Base-by-base conservation (phyloP, 2,888 invertebrate species). In the Gortyna flavago region DNA sequence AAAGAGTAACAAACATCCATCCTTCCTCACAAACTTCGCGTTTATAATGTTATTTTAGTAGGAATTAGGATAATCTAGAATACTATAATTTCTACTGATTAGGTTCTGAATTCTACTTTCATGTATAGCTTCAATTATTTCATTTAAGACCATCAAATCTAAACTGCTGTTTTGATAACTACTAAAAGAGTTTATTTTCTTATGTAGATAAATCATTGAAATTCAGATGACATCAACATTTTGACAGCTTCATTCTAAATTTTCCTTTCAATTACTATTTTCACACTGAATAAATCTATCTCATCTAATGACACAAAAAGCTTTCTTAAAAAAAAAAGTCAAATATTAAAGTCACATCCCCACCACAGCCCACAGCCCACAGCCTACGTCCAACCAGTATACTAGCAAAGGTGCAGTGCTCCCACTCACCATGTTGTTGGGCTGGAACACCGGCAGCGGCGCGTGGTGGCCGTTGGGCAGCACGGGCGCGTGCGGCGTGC, bases 351-450 rank as follows among this genome's bases (percentile, higher is more conserved):
- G 51, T 51, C 59, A 59, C 77, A 35, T 13, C n/a, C 41, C 62
- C 78, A 70, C 35, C 64, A 57, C 79, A 25, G 6, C 0, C n/a
- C 64, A 57, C 79, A 25, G 6, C 0, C n/a, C 67, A 25, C 29
- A 32, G 21, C 0, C 11, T 1, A 18, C 9, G 7, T n/a, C 21
- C 66, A 21, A 11, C 38, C 25, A 13, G n/a, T n/a, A n/a, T n/a
- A n/a, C n/a, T n/a, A n/a, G n/a, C n/a, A n/a, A n/a, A n/a, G n/a
- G n/a, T n/a, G n/a, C n/a, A n/a, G n/a, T n/a, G n/a, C n/a, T n/a
- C 0, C 1, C 8, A 91, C 95, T 95, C 85, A 97, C 97, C 97
- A 97, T 97, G 72, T 95, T 97, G 86, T 92, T 96, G 80, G 93
- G 96, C 86, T 92, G 97, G 93, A 93, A 95, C 90, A 97, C 93